Percentiles rank a stretch among this genome's conserved stretches.
These are phyloP conservation scores for Trissolcus basalis DNA, from an alignment of 1,140 invertebrate species.

Conservation along the genomic window DNA sequence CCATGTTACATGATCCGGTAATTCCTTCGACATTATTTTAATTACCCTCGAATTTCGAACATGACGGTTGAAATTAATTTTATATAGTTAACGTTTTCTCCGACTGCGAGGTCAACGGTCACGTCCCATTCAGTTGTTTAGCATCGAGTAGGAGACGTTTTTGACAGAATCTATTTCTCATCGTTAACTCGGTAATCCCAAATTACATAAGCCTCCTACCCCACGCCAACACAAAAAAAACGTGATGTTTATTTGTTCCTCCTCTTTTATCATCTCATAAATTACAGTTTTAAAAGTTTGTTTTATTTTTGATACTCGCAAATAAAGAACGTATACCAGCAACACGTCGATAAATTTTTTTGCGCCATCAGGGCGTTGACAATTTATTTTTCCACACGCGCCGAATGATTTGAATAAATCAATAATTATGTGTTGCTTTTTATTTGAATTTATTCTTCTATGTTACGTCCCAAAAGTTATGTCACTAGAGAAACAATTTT, in stretches of 20 bases:
- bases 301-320: too few relatives aligned
- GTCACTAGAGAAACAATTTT: not conserved
- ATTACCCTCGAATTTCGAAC: not conserved
- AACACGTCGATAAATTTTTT: too few relatives aligned
- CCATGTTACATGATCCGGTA: too few relatives aligned
- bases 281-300: too few relatives aligned
- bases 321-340: too few relatives aligned
- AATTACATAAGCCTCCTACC: slow-evolving; percentile 8
- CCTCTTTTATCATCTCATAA: too few relatives aligned
- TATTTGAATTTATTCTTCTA: not conserved
- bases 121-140: slow-evolving; percentile 7
- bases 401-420: too few relatives aligned
- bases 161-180: slow-evolving; percentile 10
- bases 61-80: too few relatives aligned
- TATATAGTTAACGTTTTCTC: too few relatives aligned
- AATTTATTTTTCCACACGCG: too few relatives aligned
- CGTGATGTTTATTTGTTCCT: not conserved
- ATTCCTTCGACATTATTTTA: not conserved
- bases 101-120: slow-evolving; percentile 8
- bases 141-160: not conserved
- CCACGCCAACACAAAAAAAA: not conserved
- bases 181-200: not conserved
- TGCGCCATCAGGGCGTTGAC: too few relatives aligned
- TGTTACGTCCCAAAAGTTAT: not conserved
- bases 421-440: too few relatives aligned